These are phyloP conservation scores for Fukomys damarensis DNA, from an alignment of 2,113 vertebrate genomes.

Conservation along the genomic window DNA sequence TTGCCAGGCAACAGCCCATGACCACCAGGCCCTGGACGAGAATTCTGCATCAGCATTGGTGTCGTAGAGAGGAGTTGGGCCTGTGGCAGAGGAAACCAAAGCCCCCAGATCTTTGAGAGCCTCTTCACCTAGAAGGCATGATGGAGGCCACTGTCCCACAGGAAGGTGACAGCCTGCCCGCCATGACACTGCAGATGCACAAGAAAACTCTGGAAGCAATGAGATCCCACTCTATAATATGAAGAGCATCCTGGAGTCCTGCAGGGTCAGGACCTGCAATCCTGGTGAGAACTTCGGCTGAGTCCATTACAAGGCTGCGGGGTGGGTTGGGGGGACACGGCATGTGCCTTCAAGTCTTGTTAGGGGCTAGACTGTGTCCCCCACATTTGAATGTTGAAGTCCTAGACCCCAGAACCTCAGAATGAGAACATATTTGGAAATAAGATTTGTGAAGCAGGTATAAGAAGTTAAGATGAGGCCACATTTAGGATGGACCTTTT, in stretches of 20 bases:
- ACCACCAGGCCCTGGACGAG: background rate
- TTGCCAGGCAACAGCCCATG: constrained; percentile 79
- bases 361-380: background rate
- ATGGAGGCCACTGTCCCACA: background rate
- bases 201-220: background rate
- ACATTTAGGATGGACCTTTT: accelerated
- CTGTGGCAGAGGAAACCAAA: background rate
- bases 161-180: background rate
- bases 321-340: too few species aligned
- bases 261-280: background rate
- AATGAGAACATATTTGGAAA: background rate
- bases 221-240: background rate
- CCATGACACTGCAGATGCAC: background rate
- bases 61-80: background rate
- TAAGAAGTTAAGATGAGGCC: background rate
- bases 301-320: background rate
- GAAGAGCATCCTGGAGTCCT: too few species aligned
- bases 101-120: background rate
- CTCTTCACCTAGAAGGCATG: background rate
- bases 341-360: too few species aligned
- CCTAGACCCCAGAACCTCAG: background rate
- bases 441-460: background rate
- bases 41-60: background rate
- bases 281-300: background rate
- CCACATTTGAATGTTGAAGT: background rate